Evolutionary conservation across 1,140 invertebrate species (phyloP).

Genomic region (Zaprionus gabonicus): DNA sequence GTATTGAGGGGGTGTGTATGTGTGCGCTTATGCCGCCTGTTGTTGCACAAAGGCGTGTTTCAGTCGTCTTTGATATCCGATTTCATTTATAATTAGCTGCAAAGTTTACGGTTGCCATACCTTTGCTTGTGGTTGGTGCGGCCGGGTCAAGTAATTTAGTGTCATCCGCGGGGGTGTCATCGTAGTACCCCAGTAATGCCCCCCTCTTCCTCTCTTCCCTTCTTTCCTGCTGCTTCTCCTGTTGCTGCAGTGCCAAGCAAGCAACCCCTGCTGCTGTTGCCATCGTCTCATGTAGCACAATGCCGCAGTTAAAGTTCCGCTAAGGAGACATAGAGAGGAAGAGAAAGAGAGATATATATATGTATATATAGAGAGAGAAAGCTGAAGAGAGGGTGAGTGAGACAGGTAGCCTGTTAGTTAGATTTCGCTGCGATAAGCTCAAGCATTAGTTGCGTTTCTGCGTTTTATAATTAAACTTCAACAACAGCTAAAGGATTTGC

Average conservation of each 20-base stretch:
- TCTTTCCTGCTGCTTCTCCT: not conserved
- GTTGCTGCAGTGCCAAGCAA: not conserved
- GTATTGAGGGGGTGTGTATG: not conserved
- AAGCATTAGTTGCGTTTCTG: not conserved
- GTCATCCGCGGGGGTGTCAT: slow-evolving; percentile 21
- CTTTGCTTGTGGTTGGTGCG: slow-evolving; percentile 72
- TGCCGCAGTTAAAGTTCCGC: slow-evolving; percentile 20
- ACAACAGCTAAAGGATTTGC: not conserved
- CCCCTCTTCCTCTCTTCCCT: not conserved
- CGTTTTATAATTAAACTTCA: slow-evolving; percentile 4
- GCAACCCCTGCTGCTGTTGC: not conserved
- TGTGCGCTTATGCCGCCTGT: slow-evolving; percentile 25
- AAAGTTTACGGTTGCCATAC: slow-evolving; percentile 78
- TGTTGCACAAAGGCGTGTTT: slow-evolving; percentile 69
- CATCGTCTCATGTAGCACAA: not conserved
- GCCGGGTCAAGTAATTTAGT: slow-evolving; percentile 75
- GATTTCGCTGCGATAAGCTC: not conserved
- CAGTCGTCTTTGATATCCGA: slow-evolving; percentile 76
- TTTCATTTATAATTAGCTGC: slow-evolving; percentile 81
- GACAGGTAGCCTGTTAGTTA: not conserved
- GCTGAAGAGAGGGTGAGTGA: not conserved
- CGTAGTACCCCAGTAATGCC: not conserved
- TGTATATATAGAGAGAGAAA: not conserved
- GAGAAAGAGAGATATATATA: not conserved
- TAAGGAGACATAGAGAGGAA: not conserved